Evolutionary conservation across 1,140 invertebrate genomes (phyloP).

Genomic region (Eurosta solidaginis): DNA sequence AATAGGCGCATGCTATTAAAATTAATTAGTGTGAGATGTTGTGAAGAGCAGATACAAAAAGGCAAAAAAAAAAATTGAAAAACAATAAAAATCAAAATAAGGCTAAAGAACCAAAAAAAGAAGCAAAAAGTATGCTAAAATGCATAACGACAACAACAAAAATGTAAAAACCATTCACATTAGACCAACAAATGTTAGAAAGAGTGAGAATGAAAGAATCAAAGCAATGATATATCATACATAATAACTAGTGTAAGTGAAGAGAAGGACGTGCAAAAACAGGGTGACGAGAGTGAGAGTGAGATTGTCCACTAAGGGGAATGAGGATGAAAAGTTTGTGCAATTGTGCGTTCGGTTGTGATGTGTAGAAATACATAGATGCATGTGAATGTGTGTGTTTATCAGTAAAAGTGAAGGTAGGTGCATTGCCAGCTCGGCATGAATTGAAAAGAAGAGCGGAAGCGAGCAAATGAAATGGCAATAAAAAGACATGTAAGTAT

Average conservation of each 20-base stretch:
- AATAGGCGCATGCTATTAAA: not conserved
- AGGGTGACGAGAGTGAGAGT: no score
- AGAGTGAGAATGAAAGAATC: not conserved
- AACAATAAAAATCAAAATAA: not conserved
- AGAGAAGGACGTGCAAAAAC: not conserved
- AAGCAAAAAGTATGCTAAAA: slow-evolving; percentile 12
- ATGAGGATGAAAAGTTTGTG: not conserved
- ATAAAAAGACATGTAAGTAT: not conserved
- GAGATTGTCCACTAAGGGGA: not conserved
- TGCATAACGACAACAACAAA: not conserved
- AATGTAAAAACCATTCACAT: not conserved
- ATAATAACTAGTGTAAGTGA: not conserved
- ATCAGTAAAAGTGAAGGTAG: not conserved
- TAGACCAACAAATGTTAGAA: slow-evolving; percentile 15
- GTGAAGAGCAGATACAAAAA: not conserved
- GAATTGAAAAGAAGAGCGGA: not conserved
- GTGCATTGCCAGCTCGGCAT: no score
- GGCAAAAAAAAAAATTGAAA: not conserved
- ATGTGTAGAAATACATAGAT: not conserved
- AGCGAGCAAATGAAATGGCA: not conserved
- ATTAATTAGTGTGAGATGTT: slow-evolving; percentile 3
- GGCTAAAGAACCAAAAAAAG: not conserved
- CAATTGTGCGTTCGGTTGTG: slow-evolving; percentile 16
- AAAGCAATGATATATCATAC: not conserved
- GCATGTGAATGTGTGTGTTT: slow-evolving; percentile 7